Base-by-base conservation (phyloP, 2,113 vertebrate species). In the Plecotus auritus region DNA sequence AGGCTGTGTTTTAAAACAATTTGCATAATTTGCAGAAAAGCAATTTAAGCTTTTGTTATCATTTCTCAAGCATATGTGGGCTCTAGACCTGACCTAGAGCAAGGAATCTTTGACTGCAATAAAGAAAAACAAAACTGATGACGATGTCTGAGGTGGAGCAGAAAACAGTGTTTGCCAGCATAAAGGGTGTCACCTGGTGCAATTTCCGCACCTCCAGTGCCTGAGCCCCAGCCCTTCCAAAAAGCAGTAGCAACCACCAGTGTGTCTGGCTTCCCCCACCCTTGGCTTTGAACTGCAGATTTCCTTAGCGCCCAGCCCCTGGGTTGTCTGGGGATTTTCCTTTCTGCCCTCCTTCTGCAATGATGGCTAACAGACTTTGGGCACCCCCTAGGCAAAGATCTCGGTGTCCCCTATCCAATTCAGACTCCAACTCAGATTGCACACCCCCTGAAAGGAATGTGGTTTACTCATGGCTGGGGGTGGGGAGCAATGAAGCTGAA, bases 1-100 rank as follows among this genome's bases (percentile, higher is more conserved):
- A 96, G 54, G 32, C 18, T 30, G 1, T 45, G 20, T 70, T 91
- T 88, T 86, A 72, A 92, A 93, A 90, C 37, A 83, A 80, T 32
- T 47, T 54, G 9, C 16, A 72, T 51, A 59, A 88, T 77, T 77
- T 69, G 10, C 77, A 77, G 64, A 69, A 88, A 96, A 93, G 77
- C 56, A 72, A 82, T 35, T 69, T 73, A 59, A 93, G 45, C 69
- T 70, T 37, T 93, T 69, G 5, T 93, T 94, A 92, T 94, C 35
- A 85, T 66, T 78, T 73, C 59, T 54, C 14, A 78, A 69, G 49
- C 59, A 4, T 70, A 23, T 22, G 26, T 47, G 32, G 59, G 13
- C 54, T 77, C 59, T 12, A n/a, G 66, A 45, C 32, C 66, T 77
- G 61, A 76, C 72, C 77, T 67, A 14, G 35, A 66, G 30, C 35